These are phyloP conservation scores for Archilochus colubris DNA, from an alignment of 2,113 vertebrate genomes.

Conservation along the genomic window DNA sequence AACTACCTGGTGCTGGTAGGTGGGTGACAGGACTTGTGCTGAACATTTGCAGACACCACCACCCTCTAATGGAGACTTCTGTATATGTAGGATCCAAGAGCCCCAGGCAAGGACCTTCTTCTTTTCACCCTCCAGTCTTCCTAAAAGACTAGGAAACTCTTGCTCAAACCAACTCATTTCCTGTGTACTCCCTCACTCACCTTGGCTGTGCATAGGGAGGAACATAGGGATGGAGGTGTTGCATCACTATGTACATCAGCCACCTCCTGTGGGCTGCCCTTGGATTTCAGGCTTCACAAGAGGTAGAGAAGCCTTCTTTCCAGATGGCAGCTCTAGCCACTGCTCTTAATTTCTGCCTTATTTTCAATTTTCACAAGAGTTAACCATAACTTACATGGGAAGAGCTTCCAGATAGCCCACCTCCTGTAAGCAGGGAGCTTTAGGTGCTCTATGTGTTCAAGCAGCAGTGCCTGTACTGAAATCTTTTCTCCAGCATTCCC, in stretches of 20 bases:
- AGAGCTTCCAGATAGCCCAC: neutral
- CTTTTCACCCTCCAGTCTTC: neutral
- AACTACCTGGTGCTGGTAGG: neutral
- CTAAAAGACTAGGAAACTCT: neutral
- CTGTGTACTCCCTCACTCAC: neutral
- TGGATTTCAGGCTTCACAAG: neutral
- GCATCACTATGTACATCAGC: neutral
- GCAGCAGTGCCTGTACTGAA: neutral
- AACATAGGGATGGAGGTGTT: rapidly evolving
- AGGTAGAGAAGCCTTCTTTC: neutral
- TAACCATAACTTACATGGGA: neutral
- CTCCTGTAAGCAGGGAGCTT: neutral
- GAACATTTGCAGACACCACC: neutral
- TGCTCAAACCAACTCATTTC: neutral
- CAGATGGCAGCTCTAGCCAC: neutral
- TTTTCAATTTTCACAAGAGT: neutral
- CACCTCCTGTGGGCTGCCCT: neutral
- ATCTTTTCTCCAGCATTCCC: neutral
- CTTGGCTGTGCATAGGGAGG: neutral
- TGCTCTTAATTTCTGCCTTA: neutral
- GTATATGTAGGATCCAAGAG: neutral
- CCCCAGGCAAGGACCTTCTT: neutral
- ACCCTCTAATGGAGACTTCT: constrained; percentile 30
- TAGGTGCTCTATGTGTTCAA: neutral
- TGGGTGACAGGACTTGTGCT: neutral